Evolutionary conservation across 2,113 vertebrate species (phyloP), one percentile per base, ranked within the genome.

Genomic region (Caranx melampygus): DNA sequence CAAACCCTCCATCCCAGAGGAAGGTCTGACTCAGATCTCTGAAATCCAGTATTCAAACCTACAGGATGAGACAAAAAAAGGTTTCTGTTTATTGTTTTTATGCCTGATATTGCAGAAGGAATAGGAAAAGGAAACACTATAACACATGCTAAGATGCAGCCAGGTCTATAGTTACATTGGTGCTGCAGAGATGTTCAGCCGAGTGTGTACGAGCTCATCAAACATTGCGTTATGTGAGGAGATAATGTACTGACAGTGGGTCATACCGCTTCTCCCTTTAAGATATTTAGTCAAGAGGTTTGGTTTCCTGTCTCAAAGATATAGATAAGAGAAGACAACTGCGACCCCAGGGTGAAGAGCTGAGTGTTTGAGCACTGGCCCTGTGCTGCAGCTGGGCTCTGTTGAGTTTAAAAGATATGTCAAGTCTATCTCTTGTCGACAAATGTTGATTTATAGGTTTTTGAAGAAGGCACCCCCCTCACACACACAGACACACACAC

Each of bases 1-100:
- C 44, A 55, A 81, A 76, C 26, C 18, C 51, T 47, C 52, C 14
- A 15, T 37, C 67, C 76, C 3, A 52, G 2, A 78, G 74, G 74
- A 52, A 69, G 81, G 71, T 45, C 59, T 51, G 77, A 78, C 83
- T 44, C 62, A 52, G 80, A 76, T 62, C 57, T 37, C 64, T 58
- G 52, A 75, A 68, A 49, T 72, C 18, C 74, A 68, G 21, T 3
- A 49, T 34, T 75, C 40, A 72, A 34, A 82, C 69, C 63, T 47
- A 51, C 58, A 12, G 21, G 31, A 75, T 6, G n/a, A 42, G 59
- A 66, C 40, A 21, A 10, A 58, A 58, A 74, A 33, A 16, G 8
- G 40, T 8, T 9, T 42, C 16, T 34, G 3, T 77, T 57, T 82
- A 9, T 47, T 2, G 33, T 35, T 52, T 31, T 15, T 6, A 51